A percentile compares a stretch with the other conserved stretches of the same genome.
Conservation (phyloP, 2,797 vertebrate genomes). For the Petrocephalus sullivani region DNA sequence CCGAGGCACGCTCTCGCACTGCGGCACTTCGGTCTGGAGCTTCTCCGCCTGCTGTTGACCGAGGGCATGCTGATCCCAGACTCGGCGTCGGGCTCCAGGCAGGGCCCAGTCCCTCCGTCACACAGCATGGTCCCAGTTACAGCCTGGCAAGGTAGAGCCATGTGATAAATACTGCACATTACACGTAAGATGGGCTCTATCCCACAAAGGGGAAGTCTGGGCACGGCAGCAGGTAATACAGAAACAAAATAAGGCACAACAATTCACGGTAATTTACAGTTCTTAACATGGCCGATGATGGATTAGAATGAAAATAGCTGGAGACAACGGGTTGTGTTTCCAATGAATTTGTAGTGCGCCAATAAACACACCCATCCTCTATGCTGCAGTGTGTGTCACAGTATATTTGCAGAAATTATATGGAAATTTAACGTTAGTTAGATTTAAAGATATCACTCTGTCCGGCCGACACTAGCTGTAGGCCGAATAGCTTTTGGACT, state of each 20-base stretch:
- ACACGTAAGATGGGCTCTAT: neutral
- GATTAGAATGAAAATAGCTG: neutral
- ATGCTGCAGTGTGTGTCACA: neutral
- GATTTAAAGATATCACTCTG: neutral
- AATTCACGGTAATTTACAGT: neutral
- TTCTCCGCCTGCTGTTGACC: neutral
- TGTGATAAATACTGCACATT: neutral
- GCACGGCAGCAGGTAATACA: neutral
- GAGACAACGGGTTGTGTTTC: neutral
- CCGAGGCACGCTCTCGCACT: neutral
- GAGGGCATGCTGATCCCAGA: neutral
- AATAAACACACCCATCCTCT: neutral
- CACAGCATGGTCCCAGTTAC: neutral
- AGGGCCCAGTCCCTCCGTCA: neutral
- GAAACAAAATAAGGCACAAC: neutral
- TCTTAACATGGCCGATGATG: neutral
- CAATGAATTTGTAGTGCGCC: neutral
- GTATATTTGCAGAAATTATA: neutral
- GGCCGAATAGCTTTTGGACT: neutral
- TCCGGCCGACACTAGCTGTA: neutral
- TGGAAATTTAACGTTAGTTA: neutral
- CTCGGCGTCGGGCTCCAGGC: neutral
- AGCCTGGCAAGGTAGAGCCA: neutral
- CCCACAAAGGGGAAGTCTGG: neutral
- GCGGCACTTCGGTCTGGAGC: too few relatives aligned